These are phyloP conservation scores for Danaus chrysippus DNA, from an alignment of 2,888 invertebrate genomes.

Conservation along the genomic window DNA sequence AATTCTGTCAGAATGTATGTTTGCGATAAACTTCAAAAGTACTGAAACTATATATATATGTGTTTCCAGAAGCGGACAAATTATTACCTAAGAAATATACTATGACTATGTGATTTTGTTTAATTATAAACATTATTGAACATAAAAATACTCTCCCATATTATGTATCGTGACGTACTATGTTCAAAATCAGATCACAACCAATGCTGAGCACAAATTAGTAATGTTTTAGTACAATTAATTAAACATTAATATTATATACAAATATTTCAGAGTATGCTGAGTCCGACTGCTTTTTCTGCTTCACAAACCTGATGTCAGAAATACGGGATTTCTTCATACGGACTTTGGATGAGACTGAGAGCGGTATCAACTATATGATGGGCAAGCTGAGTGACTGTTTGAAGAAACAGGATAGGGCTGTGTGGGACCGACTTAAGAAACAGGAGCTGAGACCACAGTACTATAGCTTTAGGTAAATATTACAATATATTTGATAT, in stretches of 20 bases:
- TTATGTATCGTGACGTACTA: too few relatives aligned
- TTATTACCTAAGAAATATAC: too few relatives aligned
- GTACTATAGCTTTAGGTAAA: constrained; percentile 94
- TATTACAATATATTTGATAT: too few relatives aligned
- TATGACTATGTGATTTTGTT: too few relatives aligned
- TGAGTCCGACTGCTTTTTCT: constrained; percentile 98
- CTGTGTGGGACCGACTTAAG: constrained; percentile 87
- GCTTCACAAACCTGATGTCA: constrained; percentile 98
- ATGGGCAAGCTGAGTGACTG: constrained; percentile 90
- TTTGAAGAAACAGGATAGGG: constrained; percentile 86
- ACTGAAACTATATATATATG: too few relatives aligned
- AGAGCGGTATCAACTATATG: constrained; percentile 93
- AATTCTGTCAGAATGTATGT: too few relatives aligned
- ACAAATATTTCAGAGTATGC: constrained; percentile 84
- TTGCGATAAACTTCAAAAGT: too few relatives aligned
- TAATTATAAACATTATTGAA: too few relatives aligned
- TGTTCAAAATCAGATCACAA: too few relatives aligned
- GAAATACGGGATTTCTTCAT: constrained; percentile 99
- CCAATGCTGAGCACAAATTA: too few relatives aligned
- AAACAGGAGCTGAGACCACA: constrained; percentile 94
- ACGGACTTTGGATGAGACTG: constrained; percentile 95
- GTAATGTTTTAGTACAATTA: neutral
- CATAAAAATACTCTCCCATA: too few relatives aligned
- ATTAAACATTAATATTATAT: neutral
- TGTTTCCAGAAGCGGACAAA: too few relatives aligned